These are phyloP conservation scores for Crotalus tigris DNA, from an alignment of 2,113 vertebrate genomes.

Conservation along the genomic window DNA sequence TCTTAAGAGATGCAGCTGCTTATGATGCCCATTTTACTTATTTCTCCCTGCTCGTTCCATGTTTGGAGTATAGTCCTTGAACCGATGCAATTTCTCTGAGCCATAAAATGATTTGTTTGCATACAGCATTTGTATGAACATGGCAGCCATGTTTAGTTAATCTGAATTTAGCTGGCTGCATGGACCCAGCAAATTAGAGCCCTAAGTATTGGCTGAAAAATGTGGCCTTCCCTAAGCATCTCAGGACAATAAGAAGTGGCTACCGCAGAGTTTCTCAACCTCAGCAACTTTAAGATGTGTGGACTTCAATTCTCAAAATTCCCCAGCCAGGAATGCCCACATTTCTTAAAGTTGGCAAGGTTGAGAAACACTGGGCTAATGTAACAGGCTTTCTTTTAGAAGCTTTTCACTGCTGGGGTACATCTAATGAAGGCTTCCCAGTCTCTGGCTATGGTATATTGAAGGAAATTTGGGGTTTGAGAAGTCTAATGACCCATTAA, in stretches of 20 bases:
- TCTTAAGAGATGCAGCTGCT: neutral
- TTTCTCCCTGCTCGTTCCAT: neutral
- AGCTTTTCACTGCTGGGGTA: neutral
- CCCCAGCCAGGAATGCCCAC: neutral
- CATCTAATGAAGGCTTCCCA: neutral
- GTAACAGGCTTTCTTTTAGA: neutral
- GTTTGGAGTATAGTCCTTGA: neutral
- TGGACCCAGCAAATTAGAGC: neutral
- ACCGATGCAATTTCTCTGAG: neutral
- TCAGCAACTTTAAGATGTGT: neutral
- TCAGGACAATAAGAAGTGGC: neutral
- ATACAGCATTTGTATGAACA: neutral
- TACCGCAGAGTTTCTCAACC: neutral
- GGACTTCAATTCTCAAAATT: neutral
- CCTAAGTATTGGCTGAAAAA: neutral
- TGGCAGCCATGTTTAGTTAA: neutral
- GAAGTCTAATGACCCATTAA: neutral
- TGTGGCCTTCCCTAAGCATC: neutral
- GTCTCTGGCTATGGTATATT: neutral
- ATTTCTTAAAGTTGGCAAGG: neutral
- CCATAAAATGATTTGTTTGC: neutral
- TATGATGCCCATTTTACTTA: neutral
- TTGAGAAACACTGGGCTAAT: neutral
- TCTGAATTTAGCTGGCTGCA: neutral
- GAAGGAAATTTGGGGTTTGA: neutral